Conservation (phyloP, 2,113 vertebrate genomes). For the Corythoichthys haematopterus region DNA sequence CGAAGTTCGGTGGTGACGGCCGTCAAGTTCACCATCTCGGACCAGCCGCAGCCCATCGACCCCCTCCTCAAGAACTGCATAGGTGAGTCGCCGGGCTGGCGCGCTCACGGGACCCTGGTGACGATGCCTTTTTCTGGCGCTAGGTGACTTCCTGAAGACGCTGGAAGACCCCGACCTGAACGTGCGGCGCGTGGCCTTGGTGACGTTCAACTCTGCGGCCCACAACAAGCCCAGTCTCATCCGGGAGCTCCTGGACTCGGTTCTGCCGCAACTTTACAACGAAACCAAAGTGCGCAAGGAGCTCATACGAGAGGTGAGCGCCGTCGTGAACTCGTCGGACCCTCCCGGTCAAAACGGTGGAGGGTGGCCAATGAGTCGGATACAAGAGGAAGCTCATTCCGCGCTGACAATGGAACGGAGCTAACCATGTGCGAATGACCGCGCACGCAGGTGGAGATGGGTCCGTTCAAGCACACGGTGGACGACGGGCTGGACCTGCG, state of each 20-base stretch:
- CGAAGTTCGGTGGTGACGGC: conserved; percentile 97
- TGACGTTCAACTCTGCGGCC: conserved; percentile 96
- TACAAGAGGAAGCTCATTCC: too few species aligned
- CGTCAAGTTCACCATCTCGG: conserved; percentile 98
- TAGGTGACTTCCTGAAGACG: conserved; percentile 97
- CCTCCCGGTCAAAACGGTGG: too few species aligned
- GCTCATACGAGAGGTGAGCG: conserved; percentile 88
- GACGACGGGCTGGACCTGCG: conserved; percentile 93
- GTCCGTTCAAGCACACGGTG: conserved; percentile 97
- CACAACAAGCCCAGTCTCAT: conserved; percentile 98
- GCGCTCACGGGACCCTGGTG: not conserved
- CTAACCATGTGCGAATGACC: too few species aligned
- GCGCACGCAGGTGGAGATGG: conserved; percentile 90
- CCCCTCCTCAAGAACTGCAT: conserved; percentile 97
- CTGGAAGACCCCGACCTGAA: conserved; percentile 97
- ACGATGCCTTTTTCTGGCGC: conserved; percentile 8
- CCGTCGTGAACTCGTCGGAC: not conserved
- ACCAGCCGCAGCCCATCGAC: conserved; percentile 95
- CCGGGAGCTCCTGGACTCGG: conserved; percentile 92
- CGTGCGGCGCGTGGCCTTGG: conserved; percentile 92
- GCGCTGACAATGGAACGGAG: too few species aligned
- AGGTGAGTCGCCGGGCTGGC: conserved; percentile 63
- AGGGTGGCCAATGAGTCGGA: too few species aligned
- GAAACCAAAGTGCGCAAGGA: conserved; percentile 99
- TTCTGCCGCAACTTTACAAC: conserved; percentile 94